Base-by-base conservation (phyloP, 2,113 vertebrate species). In the Scartelaos histophorus region DNA sequence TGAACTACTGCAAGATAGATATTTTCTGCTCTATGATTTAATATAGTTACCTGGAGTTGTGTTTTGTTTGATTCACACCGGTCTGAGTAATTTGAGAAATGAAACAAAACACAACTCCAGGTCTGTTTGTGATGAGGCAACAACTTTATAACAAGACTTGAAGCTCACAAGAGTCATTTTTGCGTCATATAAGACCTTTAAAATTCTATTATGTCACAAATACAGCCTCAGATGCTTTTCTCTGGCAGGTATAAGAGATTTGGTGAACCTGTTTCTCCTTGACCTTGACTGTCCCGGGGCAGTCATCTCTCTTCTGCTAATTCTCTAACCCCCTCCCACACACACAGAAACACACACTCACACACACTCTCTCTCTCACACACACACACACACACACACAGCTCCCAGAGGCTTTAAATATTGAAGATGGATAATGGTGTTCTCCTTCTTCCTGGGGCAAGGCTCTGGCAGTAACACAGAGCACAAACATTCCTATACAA, bases 341-440 rank as follows among this genome's bases (percentile, higher is more conserved):
- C 56, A 10, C 56, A 22, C 22, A 13, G 22, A n/a, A 19, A 13
- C 47, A 16, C 47, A 13, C 47, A 15, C 47, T 2, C 16, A 15
- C 15, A 15, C 1, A 17, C 47, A 15, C 4, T 15, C 16, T 5
- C 47, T 1, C 1, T 2, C 47, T 5, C 4, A 3, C 13, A 51
- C 54, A 17, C 54, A n/a, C 54, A 56, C 54, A n/a, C 54, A 19
- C 19, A 56, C 25, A 34, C 57, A 34, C 29, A 3, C 57, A 34
- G 67, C 65, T 5, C 78, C 58, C 67, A 66, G 15, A 15, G 34
- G 76, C 74, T 90, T 92, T 90, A 90, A 91, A 91, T 92, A 92
- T 92, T 91, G 82, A 92, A 89, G 82, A 88, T 54, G 79, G 82
- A 85, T 90, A 89, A 91, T 92, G 87, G 85, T 29, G 79, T 75